Evolutionary conservation across 35 echinoderm and acorn worm species (phyloP), one percentile per base, ranked within the genome.

Genomic region (Ophiothrix spiculata): DNA sequence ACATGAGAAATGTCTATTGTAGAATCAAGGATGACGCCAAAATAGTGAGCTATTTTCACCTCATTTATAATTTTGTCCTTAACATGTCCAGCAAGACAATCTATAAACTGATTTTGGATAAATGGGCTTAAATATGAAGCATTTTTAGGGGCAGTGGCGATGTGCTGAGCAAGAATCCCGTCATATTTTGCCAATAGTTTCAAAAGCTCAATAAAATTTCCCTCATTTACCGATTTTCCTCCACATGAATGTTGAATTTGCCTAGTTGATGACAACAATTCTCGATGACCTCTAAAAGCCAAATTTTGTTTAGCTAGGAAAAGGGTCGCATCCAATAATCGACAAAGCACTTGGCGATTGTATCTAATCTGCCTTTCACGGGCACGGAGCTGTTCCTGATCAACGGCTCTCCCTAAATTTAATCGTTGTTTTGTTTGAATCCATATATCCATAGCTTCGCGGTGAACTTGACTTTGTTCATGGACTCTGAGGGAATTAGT

Each of bases 1-100:
- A 86, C 84, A 32, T 86, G 84, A 0, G 84, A 86, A 16, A 86
- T 76, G 36, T 86, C 84, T 19, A 75, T 73, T n/a, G 84, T 86
- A 8, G 60, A 75, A 35, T 86, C 64, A 34, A 86, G 16, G 6
- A 86, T 75, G 6, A 86, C 36, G 28, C 84, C 73, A 86, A 39
- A 86, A 42, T 76, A 86, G 0, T 37, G 64, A 31, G 84, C 84
- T 25, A 0, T 31, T 32, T 86, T 75, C 2, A 86, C 38, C 31
- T 86, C 37, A 10, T 36, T 21, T 0, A 75, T 75, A 17, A 85
- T 85, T 15, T 75, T 36, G 1, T 21, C 28, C 36, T 39, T 74
- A 14, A 85, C 33, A 37, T 17, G 23, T 23, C 36, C 0, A 37
- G 83, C 64, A 4, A 78, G 46, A 6, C 49, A 40, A 35, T 32